phyloP scores from a whole-genome alignment of 1,140 invertebrate species.

The Papilio machaon region DNA sequence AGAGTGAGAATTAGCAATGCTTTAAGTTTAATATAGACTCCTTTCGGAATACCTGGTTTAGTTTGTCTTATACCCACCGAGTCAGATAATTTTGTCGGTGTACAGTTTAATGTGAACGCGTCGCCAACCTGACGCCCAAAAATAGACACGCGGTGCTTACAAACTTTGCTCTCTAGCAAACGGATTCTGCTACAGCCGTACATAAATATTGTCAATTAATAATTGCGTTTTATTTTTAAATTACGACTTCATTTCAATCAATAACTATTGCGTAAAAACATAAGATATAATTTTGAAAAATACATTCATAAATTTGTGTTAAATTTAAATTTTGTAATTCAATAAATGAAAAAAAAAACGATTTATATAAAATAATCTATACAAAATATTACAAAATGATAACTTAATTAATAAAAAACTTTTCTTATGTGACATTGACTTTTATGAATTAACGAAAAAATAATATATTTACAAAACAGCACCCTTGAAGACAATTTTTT shows the following conservation, averaged over 20 bases:
- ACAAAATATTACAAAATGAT: neutral
- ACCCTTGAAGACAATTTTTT: conserved; percentile 14
- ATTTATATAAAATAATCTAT: neutral
- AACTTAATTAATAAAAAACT: conserved; percentile 10
- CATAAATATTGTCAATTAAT: conserved; percentile 29
- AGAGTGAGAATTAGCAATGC: no score
- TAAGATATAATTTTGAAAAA: neutral
- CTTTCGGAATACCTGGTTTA: no score
- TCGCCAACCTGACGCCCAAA: neutral
- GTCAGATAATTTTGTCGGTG: no score
- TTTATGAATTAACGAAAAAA: conserved; percentile 19
- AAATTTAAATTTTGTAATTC: neutral
- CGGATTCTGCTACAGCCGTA: neutral
- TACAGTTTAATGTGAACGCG: no score
- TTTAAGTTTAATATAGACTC: no score
- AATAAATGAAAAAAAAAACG: neutral
- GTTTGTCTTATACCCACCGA: no score
- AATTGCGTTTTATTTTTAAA: conserved; percentile 20
- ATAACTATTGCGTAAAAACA: conserved; percentile 2
- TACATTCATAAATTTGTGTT: neutral
- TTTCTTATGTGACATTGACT: conserved; percentile 5
- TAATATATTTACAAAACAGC: conserved; percentile 37
- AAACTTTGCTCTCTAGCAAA: conserved; percentile 23
- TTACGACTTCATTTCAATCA: neutral
- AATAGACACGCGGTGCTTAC: conserved; percentile 44